Evolutionary conservation across 2,888 invertebrate genomes (phyloP).

Genomic region (Eilema sororculum): DNA sequence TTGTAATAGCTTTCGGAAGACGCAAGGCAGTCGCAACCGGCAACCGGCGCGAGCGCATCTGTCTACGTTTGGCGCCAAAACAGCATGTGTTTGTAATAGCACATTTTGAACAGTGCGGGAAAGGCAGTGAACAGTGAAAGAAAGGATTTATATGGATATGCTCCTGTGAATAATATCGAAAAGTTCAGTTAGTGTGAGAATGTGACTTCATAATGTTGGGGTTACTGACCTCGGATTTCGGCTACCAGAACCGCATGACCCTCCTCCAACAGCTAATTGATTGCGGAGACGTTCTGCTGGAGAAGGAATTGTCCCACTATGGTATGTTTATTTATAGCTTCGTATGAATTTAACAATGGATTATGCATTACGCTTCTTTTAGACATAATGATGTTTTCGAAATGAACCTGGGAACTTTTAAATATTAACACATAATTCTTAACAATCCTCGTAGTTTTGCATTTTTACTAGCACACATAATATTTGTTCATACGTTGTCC

Average conservation of each 20-base stretch:
- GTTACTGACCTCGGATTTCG: constrained; percentile 77
- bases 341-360: constrained; percentile 3
- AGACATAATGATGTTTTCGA: neutral
- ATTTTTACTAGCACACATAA: neutral
- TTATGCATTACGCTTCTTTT: constrained; percentile 2
- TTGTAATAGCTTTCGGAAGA: constrained; percentile 83
- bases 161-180: constrained; percentile 5
- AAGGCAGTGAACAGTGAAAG: constrained; percentile 15
- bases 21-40: constrained; percentile 68
- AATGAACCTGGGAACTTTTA: neutral
- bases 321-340: constrained; percentile 56
- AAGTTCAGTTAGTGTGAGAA: constrained; percentile 32
- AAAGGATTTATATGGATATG: constrained; percentile 26
- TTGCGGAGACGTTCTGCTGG: constrained; percentile 77
- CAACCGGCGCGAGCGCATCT: constrained; percentile 78
- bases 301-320: constrained; percentile 65
- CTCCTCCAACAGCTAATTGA: constrained; percentile 80
- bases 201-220: constrained; percentile 73
- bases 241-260: constrained; percentile 76
- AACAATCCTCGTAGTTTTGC: neutral
- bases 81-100: constrained; percentile 55
- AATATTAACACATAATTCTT: neutral
- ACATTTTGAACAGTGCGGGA: constrained; percentile 34
- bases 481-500: neutral
- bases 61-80: constrained; percentile 77